Percentiles rank a stretch among this genome's conserved stretches.
Evolutionary conservation across 37 sponge, comb jelly and placozoan genomes (phyloP).

Genomic region (Chondrilla cf. caribensis): DNA sequence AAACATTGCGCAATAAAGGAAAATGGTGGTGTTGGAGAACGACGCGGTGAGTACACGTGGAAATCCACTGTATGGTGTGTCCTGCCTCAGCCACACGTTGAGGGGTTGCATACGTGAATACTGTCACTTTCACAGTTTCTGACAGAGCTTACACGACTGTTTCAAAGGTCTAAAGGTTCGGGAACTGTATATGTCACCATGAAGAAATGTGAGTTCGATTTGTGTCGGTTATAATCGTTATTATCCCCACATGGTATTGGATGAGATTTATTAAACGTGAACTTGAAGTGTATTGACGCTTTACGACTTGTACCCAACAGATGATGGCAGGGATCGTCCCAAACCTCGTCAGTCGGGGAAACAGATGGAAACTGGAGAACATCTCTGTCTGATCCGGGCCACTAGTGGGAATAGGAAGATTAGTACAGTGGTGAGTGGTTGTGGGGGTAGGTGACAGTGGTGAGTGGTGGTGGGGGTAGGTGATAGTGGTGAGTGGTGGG

Average conservation of each 20-base stretch:
- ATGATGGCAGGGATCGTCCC: constrained; percentile 66
- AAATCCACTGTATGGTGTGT: background rate
- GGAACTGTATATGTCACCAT: constrained; percentile 69
- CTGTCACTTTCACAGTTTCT: constrained; percentile 60
- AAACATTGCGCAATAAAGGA: background rate
- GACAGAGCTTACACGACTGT: constrained; percentile 52
- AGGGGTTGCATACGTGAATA: no score
- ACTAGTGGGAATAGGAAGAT: constrained; percentile 66
- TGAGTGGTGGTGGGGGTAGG: background rate
- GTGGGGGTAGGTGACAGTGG: no score
- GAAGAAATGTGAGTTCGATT: constrained; percentile 76
- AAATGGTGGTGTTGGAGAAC: constrained; percentile 66
- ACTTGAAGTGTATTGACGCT: background rate
- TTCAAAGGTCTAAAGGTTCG: constrained; percentile 49
- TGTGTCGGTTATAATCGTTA: background rate
- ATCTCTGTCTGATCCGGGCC: constrained; percentile 74
- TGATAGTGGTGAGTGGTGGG: background rate
- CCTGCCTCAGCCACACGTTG: background rate
- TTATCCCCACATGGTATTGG: background rate
- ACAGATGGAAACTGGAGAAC: constrained; percentile 27
- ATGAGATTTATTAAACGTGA: background rate
- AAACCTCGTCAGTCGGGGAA: background rate
- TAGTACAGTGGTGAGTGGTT: constrained; percentile 59
- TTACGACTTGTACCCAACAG: constrained; percentile 11
- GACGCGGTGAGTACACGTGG: constrained; percentile 41